A percentile compares a stretch with the other conserved stretches of the same genome.
phyloP scores from a whole-genome alignment of 92 coral and sea anemone genomes.

The Palythoa grandiflora region DNA sequence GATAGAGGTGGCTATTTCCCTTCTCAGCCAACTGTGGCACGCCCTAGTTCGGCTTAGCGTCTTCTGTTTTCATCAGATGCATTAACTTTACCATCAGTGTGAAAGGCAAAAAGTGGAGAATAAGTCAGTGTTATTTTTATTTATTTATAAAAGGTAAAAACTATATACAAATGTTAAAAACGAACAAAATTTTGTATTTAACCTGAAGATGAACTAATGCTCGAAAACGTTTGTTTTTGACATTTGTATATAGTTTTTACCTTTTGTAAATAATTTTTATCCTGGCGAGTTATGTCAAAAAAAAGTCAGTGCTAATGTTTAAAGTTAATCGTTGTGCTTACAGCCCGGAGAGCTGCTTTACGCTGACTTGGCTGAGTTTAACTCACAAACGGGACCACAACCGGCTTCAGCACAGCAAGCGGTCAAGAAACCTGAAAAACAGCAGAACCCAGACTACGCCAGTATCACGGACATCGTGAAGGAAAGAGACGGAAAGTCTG shows the following conservation, averaged over 20 bases:
- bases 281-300: too few species aligned
- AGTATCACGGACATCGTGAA: slow-evolving; percentile 12
- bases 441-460: slow-evolving; percentile 1
- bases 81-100: too few species aligned
- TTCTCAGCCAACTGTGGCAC: too few species aligned
- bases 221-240: too few species aligned
- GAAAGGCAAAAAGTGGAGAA: not conserved
- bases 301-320: not conserved
- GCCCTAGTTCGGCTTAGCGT: too few species aligned
- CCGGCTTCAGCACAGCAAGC: not conserved
- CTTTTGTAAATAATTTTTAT: too few species aligned
- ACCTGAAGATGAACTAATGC: too few species aligned
- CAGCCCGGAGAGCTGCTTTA: slow-evolving; percentile 6
- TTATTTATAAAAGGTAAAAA: not conserved
- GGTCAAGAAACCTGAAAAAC: not conserved
- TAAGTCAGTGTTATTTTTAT: not conserved
- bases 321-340: not conserved
- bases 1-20: too few species aligned
- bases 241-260: too few species aligned
- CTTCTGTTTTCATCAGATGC: too few species aligned
- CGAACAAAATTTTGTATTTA: too few species aligned
- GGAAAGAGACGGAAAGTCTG: slow-evolving; percentile 1
- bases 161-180: too few species aligned
- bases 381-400: not conserved
- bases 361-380: slow-evolving; percentile 3